Base-by-base conservation (phyloP, 1,140 invertebrate genomes). In the Lerema accius region DNA sequence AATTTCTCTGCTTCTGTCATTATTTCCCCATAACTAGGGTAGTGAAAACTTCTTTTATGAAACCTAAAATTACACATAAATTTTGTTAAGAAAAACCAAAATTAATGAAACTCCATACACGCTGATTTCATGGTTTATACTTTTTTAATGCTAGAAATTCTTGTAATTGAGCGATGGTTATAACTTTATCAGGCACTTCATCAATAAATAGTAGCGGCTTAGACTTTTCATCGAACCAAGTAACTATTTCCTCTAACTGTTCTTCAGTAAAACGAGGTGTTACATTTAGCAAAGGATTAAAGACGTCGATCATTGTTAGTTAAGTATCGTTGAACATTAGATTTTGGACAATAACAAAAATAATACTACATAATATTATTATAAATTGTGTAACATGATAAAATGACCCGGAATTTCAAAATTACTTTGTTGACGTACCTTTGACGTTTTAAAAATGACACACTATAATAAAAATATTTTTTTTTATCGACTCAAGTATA, bases 11-110 rank as follows among this genome's bases (percentile, higher is more conserved):
- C 77, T 63, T 80, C 73, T 3, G 6, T 71, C 80, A 90, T 89
- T 53, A 90, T 78, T 77, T 89, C 84, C 11, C 66, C 68, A 74
- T 87, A 90, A 17, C 59, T 82, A 26, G 87, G 86, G 55, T 87
- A 86, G 49, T 79, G 68, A 59, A 86, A 87, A 68, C 55, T 65
- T 73, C 87, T 71, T 77, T 71, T 78, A 58, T 90, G 85, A 69
- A 70, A 86, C 62, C 87, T 90, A 43, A 37, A 80, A 69, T 48
- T n/a, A n/a, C n/a, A n/a, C n/a, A n/a, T 40, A 37, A 39, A 19
- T 39, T 15, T n/a, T 23, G 16, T 7, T 43, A 17, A 28, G 23
- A 32, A 32, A n/a, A 87, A 14, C 50, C n/a, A n/a, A n/a, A n/a
- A n/a, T n/a, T n/a, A n/a, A n/a, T n/a, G n/a, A n/a, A n/a, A n/a